Evolutionary conservation across 2,888 invertebrate genomes (phyloP), one percentile per base, ranked within the genome.

Genomic region (Erpobdella octoculata): DNA sequence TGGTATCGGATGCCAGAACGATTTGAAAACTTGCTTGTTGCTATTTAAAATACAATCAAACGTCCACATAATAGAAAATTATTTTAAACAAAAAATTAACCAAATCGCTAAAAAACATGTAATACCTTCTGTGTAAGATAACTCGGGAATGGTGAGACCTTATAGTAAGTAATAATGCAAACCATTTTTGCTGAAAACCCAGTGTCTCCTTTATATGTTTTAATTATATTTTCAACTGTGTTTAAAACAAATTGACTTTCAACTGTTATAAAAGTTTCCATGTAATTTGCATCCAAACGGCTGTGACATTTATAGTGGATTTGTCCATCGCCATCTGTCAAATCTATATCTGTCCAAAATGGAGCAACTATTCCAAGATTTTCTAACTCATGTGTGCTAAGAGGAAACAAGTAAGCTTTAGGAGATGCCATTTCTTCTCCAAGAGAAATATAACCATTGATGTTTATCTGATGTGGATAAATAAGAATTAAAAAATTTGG

Each of bases 301-400:
- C 71, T 71, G 62, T 71, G 61, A 31, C 62, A 61, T 6, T 71
- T 61, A 33, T 71, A 71, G 46, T 37, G 64, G 18, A 71, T 62
- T 36, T n/a, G 25, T 38, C 71, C 71, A 33, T 58, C 25, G 5
- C 62, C 62, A 33, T 53, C 38, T 3, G 62, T 25, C 9, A 61
- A n/a, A 35, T 71, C 71, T 21, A 71, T 38, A 62, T 71, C 64
- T 6, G 71, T 28, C 71, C 71, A 71, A 38, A 71, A 71, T n/a
- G 62, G 61, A 8, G 71, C 71, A 9, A 71, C 64, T 18, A 37
- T 70, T 15, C 48, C 53, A 21, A 12, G 21, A 28, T 53, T 53
- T 12, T 4, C 1, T 8, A 28, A 28, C n/a, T n/a, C n/a, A 53
- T 53, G 21, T 53, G 21, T 28, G 21, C 28, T 53, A 25, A 53